Evolutionary conservation across 2,888 invertebrate species (phyloP).

Genomic region (Polia nebulosa): DNA sequence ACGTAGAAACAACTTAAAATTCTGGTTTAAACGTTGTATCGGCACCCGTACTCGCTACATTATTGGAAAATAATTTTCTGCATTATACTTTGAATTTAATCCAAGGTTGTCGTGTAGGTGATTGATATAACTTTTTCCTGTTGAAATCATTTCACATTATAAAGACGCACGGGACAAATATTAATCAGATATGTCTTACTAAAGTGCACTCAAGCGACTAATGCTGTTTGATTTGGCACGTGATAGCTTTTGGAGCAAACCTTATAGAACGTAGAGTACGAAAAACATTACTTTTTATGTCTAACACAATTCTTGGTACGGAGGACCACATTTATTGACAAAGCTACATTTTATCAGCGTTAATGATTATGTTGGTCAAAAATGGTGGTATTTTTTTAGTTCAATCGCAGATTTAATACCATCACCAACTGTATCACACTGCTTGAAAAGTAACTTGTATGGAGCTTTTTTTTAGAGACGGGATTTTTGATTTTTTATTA

Average conservation of each 20-base stretch:
- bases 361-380: neutral
- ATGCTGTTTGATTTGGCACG: conserved; percentile 58
- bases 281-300: conserved; percentile 11
- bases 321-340: neutral
- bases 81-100: conserved; percentile 16
- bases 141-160: conserved; percentile 47
- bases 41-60: neutral
- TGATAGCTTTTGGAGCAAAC: conserved; percentile 52
- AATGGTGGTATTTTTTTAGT: too few species aligned
- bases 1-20: neutral
- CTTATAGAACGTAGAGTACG: conserved; percentile 27
- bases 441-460: too few species aligned
- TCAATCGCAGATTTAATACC: too few species aligned
- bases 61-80: conserved; percentile 40
- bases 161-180: conserved; percentile 45
- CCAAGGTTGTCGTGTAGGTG: conserved; percentile 26
- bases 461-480: too few species aligned
- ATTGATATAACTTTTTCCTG: conserved; percentile 36
- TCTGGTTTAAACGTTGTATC: neutral
- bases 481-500: too few species aligned
- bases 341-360: neutral
- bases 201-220: conserved; percentile 65
- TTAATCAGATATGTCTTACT: conserved; percentile 62
- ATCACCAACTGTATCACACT: too few species aligned
- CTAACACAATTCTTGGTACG: neutral